phyloP scores from a whole-genome alignment of 2,888 invertebrate genomes.

The Campopleginae sp. region DNA sequence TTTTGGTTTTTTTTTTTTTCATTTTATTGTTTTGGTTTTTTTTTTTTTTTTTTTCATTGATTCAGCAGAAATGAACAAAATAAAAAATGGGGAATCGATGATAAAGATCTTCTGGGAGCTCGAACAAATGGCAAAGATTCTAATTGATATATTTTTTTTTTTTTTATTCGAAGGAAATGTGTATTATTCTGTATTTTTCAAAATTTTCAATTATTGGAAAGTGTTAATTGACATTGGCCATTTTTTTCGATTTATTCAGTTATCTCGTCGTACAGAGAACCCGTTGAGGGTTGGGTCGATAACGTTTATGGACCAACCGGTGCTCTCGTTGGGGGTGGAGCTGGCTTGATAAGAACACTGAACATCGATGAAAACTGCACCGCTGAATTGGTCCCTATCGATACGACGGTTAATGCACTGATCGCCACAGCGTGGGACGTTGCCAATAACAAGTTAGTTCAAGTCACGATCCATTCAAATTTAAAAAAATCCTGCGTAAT shows the following conservation, averaged over 20 bases:
- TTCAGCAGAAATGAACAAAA: too few species aligned
- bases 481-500: too few species aligned
- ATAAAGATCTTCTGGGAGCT: too few species aligned
- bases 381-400: slow-evolving; percentile 84
- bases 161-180: background rate
- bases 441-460: slow-evolving; percentile 81
- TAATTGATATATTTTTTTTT: background rate
- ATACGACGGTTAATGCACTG: slow-evolving; percentile 84
- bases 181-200: background rate
- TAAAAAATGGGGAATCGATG: too few species aligned
- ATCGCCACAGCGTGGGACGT: slow-evolving; percentile 84
- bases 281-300: slow-evolving; percentile 89
- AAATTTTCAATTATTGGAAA: background rate
- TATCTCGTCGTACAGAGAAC: slow-evolving; percentile 85
- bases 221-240: background rate
- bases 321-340: slow-evolving; percentile 85
- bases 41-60: too few species aligned
- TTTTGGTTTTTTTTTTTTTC: too few species aligned
- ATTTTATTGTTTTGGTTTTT: too few species aligned
- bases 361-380: slow-evolving; percentile 77
- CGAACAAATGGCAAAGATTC: too few species aligned
- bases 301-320: slow-evolving; percentile 88
- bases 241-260: slow-evolving; percentile 78
- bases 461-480: background rate
- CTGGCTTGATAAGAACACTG: slow-evolving; percentile 86